phyloP scores from a whole-genome alignment of 2,797 vertebrate genomes.

The Borostomias antarcticus region DNA sequence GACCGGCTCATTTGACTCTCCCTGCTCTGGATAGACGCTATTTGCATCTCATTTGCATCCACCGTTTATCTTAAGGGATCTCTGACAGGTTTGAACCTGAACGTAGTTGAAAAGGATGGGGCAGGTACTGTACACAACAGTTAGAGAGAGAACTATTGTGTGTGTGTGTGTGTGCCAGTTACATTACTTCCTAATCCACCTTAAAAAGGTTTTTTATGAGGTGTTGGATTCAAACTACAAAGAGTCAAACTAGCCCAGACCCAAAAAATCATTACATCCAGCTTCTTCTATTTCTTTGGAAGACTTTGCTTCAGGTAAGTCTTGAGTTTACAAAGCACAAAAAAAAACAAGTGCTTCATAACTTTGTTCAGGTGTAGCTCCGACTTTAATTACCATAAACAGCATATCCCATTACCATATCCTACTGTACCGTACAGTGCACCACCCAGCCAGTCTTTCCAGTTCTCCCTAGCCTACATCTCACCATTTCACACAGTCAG shows the following conservation, averaged over 20 bases:
- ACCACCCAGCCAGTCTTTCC: too few species aligned
- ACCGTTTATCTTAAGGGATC: neutral
- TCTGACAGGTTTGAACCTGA: neutral
- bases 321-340: too few species aligned
- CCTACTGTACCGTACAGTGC: too few species aligned
- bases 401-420: too few species aligned
- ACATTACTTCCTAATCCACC: neutral
- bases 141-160: neutral
- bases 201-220: neutral
- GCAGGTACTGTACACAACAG: neutral
- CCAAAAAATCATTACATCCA: too few species aligned
- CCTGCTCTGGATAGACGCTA: neutral
- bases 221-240: neutral
- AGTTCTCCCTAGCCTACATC: conserved; percentile 28
- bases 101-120: neutral
- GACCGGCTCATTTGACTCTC: neutral
- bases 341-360: too few species aligned
- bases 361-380: too few species aligned
- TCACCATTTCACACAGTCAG: conserved; percentile 97
- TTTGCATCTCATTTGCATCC: conserved; percentile 17
- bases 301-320: too few species aligned
- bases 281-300: too few species aligned
- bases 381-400: too few species aligned
- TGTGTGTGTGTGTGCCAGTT: neutral
- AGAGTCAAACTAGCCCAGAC: too few species aligned